Percentiles rank a stretch among this genome's conserved stretches.
phyloP scores from a whole-genome alignment of 2,797 vertebrate genomes.

The Corythornis leucogaster region DNA sequence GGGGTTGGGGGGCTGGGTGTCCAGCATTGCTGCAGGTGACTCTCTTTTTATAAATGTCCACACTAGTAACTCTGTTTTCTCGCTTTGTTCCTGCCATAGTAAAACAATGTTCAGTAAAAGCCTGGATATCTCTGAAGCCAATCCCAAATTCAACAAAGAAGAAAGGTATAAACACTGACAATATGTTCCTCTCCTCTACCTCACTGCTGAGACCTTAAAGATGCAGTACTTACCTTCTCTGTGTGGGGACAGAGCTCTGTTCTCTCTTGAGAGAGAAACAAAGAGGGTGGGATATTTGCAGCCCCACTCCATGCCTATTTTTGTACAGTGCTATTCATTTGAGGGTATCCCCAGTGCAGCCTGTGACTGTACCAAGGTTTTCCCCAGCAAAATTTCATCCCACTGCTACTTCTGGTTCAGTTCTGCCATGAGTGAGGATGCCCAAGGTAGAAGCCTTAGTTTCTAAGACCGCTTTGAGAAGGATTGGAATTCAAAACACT shows the following conservation, averaged over 20 bases:
- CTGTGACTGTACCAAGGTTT: neutral
- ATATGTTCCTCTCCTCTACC: slow-evolving; percentile 76
- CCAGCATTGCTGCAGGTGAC: slow-evolving; percentile 68
- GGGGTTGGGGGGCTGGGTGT: slow-evolving; percentile 52
- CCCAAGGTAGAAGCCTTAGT: neutral
- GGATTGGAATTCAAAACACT: neutral
- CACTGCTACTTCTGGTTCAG: neutral
- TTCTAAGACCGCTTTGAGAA: neutral
- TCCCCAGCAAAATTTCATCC: slow-evolving; percentile 14
- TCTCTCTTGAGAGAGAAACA: slow-evolving; percentile 12
- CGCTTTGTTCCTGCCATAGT: slow-evolving; percentile 93
- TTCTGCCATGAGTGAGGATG: neutral
- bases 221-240: slow-evolving; percentile 82
- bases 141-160: slow-evolving; percentile 94
- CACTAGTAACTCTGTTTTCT: slow-evolving; percentile 85
- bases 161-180: slow-evolving; percentile 91
- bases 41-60: slow-evolving; percentile 75
- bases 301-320: neutral
- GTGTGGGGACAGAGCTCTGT: slow-evolving; percentile 37
- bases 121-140: slow-evolving; percentile 95
- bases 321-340: slow-evolving; percentile 5
- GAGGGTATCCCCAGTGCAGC: neutral
- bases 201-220: slow-evolving; percentile 80
- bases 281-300: slow-evolving; percentile 28
- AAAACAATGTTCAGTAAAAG: slow-evolving; percentile 98